Base-by-base conservation (phyloP, 2,113 vertebrate genomes). In the Salvelinus sp. region DNA sequence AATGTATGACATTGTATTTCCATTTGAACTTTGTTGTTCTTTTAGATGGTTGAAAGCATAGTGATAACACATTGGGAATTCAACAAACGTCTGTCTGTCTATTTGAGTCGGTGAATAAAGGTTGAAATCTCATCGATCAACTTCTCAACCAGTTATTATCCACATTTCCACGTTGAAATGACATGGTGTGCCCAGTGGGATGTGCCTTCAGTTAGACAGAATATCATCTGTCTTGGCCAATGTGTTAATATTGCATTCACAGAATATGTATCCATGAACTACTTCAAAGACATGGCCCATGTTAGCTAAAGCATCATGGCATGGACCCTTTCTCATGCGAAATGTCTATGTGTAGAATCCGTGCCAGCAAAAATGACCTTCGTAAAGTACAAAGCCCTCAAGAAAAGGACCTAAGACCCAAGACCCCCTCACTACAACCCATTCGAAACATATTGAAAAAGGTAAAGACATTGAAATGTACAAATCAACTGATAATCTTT, bases 361-460 rank as follows among this genome's bases (percentile, higher is more conserved):
- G 70, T 76, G 70, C 81, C 78, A 91, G 90, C 79, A 92, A 90
- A 84, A 87, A 85, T 18, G 87, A 92, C 14, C 76, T 90, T 60
- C 80, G 69, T 10, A 74, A 79, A 79, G 74, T 22, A 77, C 85
- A 76, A 77, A 72, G 80, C 0, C 85, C 83, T 20, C 87, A 78
- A 70, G 77, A 76, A 12, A 91, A 84, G 20, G 91, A 91, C 58
- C 63, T 77, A 28, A 87, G 81, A 16, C 2, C 28, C 23, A 91
- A 82, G 60, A 69, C 82, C 3, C 84, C 83, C 69, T 91, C 88
- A 72, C 75, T 82, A 72, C 92, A 92, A 33, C 91, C 94, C 20
- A 77, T 83, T 73, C 83, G 82, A 70, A 91, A 88, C 50, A 93
- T 93, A 28, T 82, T 93, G 57, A 87, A 91, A n/a, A 84, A 82